These are phyloP conservation scores for Habrosyne pyritoides DNA, from an alignment of 2,888 invertebrate species.

Conservation along the genomic window DNA sequence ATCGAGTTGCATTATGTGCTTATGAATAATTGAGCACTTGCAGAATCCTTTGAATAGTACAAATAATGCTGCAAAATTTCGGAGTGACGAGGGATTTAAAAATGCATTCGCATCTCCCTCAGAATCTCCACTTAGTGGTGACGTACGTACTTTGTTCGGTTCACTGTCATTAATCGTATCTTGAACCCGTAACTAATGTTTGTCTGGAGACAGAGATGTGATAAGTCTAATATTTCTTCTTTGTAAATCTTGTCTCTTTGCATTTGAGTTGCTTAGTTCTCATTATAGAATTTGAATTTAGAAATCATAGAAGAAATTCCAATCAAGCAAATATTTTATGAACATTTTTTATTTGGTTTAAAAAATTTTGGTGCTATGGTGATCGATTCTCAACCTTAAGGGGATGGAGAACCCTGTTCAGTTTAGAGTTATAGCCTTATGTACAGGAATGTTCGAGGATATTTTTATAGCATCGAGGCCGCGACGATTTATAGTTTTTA, in stretches of 20 bases:
- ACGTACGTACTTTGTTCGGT: background rate
- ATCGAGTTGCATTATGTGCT: background rate
- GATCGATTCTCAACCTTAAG: no score
- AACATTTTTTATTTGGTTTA: no score
- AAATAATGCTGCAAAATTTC: background rate
- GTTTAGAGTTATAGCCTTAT: no score
- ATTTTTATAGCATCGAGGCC: no score
- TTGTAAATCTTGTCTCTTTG: background rate
- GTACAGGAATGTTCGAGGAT: no score
- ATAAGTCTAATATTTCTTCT: constrained; percentile 8
- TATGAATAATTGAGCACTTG: background rate
- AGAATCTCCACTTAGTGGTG: background rate
- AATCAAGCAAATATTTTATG: no score
- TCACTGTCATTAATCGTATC: background rate
- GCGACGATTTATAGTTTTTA: no score
- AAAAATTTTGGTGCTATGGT: no score
- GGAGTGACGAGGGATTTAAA: background rate
- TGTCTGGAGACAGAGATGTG: constrained; percentile 4
- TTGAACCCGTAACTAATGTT: constrained; percentile 4
- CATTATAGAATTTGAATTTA: no score
- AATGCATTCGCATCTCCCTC: constrained; percentile 1
- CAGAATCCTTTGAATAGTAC: background rate
- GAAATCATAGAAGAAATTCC: no score
- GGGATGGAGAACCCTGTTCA: no score
- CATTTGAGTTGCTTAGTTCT: background rate